Conservation (phyloP, 2,888 invertebrate species). For the Choristoneura rosaceana region DNA sequence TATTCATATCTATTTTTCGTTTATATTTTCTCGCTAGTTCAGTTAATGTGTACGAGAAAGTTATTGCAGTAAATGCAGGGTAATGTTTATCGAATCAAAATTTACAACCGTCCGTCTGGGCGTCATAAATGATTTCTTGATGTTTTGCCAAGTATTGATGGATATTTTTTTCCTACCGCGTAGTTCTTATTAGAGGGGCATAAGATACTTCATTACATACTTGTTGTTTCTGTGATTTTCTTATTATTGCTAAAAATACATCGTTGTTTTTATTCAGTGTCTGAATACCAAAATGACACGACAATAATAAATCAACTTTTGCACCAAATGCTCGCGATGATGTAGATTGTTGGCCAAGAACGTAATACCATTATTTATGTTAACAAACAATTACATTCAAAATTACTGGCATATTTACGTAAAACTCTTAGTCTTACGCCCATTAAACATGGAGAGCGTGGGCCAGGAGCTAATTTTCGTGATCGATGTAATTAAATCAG, state of each 20-base stretch:
- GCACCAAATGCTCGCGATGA: background rate
- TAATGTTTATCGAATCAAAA: slow-evolving; percentile 4
- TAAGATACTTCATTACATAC: slow-evolving; percentile 46
- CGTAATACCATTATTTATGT: slow-evolving; percentile 4
- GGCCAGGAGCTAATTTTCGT: no score
- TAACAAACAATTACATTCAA: background rate
- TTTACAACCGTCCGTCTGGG: slow-evolving; percentile 10
- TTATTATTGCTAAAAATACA: slow-evolving; percentile 16
- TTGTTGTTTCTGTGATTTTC: slow-evolving; percentile 17
- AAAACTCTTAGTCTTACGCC: background rate
- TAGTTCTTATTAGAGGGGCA: slow-evolving; percentile 63
- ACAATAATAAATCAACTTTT: slow-evolving; percentile 11
- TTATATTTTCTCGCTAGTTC: background rate
- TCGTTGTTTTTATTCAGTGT: slow-evolving; percentile 14
- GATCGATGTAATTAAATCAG: no score
- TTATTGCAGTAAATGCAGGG: background rate
- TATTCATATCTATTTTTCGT: background rate
- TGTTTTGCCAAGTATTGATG: slow-evolving; percentile 73
- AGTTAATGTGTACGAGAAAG: background rate
- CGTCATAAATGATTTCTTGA: slow-evolving; percentile 70
- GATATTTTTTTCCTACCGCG: slow-evolving; percentile 72
- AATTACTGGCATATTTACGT: background rate
- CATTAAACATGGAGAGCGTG: no score
- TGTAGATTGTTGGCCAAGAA: background rate
- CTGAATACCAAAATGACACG: background rate